Evolutionary conservation across 1,140 invertebrate species (phyloP).

Genomic region (Lethrus apterus): DNA sequence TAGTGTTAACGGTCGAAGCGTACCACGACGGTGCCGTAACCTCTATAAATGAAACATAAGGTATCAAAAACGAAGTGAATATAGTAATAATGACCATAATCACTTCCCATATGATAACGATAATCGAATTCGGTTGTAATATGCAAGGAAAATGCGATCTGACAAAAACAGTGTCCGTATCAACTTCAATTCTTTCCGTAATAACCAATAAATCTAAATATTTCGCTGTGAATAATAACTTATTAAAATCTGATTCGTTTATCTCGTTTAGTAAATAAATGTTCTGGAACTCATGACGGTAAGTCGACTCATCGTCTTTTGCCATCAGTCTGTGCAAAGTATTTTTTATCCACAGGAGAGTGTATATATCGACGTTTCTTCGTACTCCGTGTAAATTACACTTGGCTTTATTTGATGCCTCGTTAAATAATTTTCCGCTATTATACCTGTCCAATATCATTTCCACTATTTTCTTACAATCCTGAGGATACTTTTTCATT

Average conservation of each 20-base stretch:
- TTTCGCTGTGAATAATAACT: conserved; percentile 3
- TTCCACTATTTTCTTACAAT: not conserved
- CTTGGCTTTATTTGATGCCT: not conserved
- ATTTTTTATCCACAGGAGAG: conserved; percentile 12
- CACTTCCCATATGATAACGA: conserved; percentile 6
- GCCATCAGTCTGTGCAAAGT: conserved; percentile 8
- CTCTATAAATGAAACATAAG: not conserved
- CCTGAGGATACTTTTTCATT: conserved; percentile 1
- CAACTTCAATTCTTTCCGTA: conserved; percentile 7
- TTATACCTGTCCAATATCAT: conserved; percentile 1
- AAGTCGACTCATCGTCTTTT: conserved; percentile 4
- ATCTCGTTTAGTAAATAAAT: conserved; percentile 11
- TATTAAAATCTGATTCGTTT: conserved; percentile 1
- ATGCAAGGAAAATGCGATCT: conserved; percentile 6
- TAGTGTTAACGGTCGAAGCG: not conserved
- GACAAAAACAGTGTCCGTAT: conserved; percentile 9
- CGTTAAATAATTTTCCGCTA: not conserved
- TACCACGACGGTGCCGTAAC: not conserved
- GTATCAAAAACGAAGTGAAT: not conserved
- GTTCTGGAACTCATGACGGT: conserved; percentile 13
- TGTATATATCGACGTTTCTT: conserved; percentile 4
- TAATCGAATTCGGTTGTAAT: conserved; percentile 8
- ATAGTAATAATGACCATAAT: conserved; percentile 1
- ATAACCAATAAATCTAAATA: conserved; percentile 6
- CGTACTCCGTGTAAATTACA: not conserved